Evolutionary conservation across 2,888 invertebrate species (phyloP).

Genomic region (Phyto melanocephala): DNA sequence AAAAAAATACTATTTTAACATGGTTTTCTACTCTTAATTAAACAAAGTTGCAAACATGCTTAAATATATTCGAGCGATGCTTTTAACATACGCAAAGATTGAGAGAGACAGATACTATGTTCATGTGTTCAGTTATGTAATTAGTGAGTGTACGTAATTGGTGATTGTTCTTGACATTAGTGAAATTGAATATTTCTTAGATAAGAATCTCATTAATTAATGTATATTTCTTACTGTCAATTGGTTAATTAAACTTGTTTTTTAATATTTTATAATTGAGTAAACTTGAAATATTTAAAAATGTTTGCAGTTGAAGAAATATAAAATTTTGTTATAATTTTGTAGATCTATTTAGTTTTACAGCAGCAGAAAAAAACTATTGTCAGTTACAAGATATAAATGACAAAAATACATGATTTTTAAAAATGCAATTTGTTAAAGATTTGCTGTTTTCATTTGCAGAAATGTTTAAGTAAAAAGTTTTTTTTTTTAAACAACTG

Average conservation of each 20-base stretch:
- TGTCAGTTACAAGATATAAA: too few relatives aligned
- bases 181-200: slow-evolving; percentile 34
- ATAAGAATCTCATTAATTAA: slow-evolving; percentile 55
- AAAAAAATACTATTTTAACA: neutral
- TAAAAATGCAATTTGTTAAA: too few relatives aligned
- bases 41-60: slow-evolving; percentile 21
- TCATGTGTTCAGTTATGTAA: too few relatives aligned
- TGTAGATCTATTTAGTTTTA: too few relatives aligned
- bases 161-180: slow-evolving; percentile 28
- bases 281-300: too few relatives aligned
- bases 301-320: too few relatives aligned
- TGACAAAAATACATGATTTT: too few relatives aligned
- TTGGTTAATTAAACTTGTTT: slow-evolving; percentile 30
- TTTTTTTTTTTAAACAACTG: too few relatives aligned
- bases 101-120: neutral
- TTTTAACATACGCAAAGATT: neutral
- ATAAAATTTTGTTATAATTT: too few relatives aligned
- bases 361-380: too few relatives aligned
- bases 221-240: slow-evolving; percentile 5
- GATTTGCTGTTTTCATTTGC: too few relatives aligned
- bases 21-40: slow-evolving; percentile 1
- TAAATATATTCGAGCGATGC: neutral
- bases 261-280: neutral
- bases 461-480: too few relatives aligned
- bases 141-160: neutral